phyloP scores from a whole-genome alignment of 2,113 vertebrate genomes.

The Cacatua alba region DNA sequence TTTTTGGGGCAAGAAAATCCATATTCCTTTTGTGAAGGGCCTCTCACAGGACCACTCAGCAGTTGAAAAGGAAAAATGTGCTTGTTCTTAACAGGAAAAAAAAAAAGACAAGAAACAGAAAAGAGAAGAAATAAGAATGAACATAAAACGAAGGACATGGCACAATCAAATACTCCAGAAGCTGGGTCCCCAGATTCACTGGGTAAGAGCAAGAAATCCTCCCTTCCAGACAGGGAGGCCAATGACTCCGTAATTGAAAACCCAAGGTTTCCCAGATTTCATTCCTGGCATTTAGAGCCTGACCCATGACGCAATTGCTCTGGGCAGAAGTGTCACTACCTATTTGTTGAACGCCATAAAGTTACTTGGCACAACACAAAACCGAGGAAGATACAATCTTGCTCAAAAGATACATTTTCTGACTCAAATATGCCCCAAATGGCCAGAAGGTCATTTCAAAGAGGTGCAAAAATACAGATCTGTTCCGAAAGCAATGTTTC shows the following conservation, averaged over 20 bases:
- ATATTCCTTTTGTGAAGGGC: constrained; percentile 50
- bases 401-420: constrained; percentile 1
- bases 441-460: constrained; percentile 40
- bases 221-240: background rate
- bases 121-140: background rate
- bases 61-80: constrained; percentile 3
- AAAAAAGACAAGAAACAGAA: background rate
- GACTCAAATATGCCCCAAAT: background rate
- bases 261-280: background rate
- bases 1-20: constrained; percentile 31
- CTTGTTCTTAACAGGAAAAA: background rate
- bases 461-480: constrained; percentile 45
- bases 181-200: background rate
- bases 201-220: background rate
- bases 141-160: background rate
- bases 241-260: background rate
- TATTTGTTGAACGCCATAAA: background rate
- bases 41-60: background rate
- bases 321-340: background rate
- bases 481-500: constrained; percentile 39
- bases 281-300: constrained; percentile 25
- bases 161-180: background rate
- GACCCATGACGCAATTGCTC: background rate
- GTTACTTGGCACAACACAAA: constrained; percentile 26
- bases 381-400: background rate